Conservation (phyloP, 2,888 invertebrate species). For the Ariolimax columbianus region DNA sequence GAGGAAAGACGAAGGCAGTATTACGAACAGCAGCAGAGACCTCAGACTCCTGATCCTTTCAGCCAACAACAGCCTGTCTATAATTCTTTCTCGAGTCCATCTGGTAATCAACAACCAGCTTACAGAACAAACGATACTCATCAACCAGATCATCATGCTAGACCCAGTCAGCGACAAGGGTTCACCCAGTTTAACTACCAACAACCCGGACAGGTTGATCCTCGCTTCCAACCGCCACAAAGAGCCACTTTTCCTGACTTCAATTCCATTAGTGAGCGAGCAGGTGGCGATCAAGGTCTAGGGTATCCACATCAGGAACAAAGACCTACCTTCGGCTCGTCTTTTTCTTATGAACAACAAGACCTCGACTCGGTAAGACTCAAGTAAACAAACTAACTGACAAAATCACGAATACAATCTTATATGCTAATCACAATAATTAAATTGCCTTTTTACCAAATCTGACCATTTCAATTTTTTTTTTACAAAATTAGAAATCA, state of each 20-base stretch:
- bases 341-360: neutral
- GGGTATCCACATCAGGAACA: neutral
- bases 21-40: constrained; percentile 1
- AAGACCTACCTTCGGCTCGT: neutral
- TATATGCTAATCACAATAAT: too few relatives aligned
- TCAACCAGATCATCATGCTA: neutral
- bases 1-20: constrained; percentile 5
- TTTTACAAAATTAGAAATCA: too few relatives aligned
- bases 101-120: neutral
- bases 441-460: too few relatives aligned
- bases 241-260: neutral
- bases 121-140: neutral
- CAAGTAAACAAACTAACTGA: too few relatives aligned
- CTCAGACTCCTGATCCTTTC: too few relatives aligned
- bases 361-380: neutral
- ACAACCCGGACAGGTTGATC: constrained; percentile 1
- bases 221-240: neutral
- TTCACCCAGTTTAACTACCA: neutral
- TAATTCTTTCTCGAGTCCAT: neutral
- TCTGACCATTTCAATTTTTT: too few relatives aligned
- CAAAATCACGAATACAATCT: too few relatives aligned
- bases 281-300: constrained; percentile 3
- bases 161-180: neutral
- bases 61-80: neutral
- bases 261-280: neutral